Base-by-base conservation (phyloP, 2,797 vertebrate species). In the Diglossa cyanea region DNA sequence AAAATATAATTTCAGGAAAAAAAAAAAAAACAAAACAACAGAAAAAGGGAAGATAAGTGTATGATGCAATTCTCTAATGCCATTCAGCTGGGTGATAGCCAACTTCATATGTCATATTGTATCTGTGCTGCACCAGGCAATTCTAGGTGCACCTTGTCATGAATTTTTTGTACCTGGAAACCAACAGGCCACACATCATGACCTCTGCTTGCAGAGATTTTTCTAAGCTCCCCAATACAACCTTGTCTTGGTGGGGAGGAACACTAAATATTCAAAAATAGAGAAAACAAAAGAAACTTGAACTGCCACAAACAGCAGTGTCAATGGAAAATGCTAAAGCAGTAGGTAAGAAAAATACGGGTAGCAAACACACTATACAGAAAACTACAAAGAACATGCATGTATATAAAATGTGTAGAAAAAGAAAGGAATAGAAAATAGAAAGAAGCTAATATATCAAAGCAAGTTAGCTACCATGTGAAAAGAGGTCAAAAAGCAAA, bases 21-120 rank as follows among this genome's bases (percentile, higher is more conserved):
- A 92, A 47, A 83, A 79, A 35, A 88, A 81, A 54, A n/a, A 88
- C 9, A 51, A n/a, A 88, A 35, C 31, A 90, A 77, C 21, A 74
- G 63, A 86, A 48, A 92, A 94, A 68, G 21, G 77, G 66, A 88
- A 95, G 88, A n/a, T 39, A 71, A 86, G 60, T 35, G 67, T 65
- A 35, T 87, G 79, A 94, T 89, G 37, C 82, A 85, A 95, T 83
- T 94, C 77, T 92, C 47, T 65, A 86, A 93, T 75, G 78, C 23
- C 71, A 81, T 84, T 94, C 40, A 82, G 18, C 2, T 90, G 79
- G 76, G 55, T 95, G 66, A 97, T 51, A 96, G 93, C 25, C 77
- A 96, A 35, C 60, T 93, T 90, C 30, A 14, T 80, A 33, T 26
- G 65, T 77, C 42, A 85, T 81, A 92, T 73, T 88, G 40, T 77